These are phyloP conservation scores for Plecturocebus donacophilus DNA, from an alignment of 2,113 vertebrate genomes.

Conservation along the genomic window DNA sequence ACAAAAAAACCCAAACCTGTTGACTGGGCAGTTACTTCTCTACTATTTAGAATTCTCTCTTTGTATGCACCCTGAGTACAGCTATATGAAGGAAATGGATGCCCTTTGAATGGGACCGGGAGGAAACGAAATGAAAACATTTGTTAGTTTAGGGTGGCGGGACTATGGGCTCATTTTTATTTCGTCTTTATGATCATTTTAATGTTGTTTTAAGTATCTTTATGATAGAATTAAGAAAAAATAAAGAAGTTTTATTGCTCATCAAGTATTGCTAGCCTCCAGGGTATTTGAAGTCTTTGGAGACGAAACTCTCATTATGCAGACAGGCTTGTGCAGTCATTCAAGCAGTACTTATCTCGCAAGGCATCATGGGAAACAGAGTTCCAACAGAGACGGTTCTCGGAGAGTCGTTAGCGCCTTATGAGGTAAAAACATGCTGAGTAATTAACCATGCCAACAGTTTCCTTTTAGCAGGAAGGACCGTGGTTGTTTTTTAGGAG, in stretches of 20 bases:
- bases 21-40: not conserved
- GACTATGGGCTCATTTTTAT: slow-evolving; percentile 50
- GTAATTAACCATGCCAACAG: not conserved
- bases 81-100: not conserved
- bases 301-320: slow-evolving; percentile 28
- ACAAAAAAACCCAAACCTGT: accelerated
- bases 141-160: not conserved
- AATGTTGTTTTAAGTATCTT: slow-evolving; percentile 65
- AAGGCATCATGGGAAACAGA: slow-evolving; percentile 22
- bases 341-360: slow-evolving; percentile 11
- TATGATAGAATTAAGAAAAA: slow-evolving; percentile 64
- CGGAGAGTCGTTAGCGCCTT: not conserved
- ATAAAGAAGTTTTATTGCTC: slow-evolving; percentile 48
- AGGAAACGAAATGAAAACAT: slow-evolving; percentile 14
- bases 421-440: not conserved
- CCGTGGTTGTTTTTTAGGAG: not conserved
- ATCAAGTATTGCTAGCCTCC: slow-evolving; percentile 41
- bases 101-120: not conserved
- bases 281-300: slow-evolving; percentile 34
- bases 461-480: not conserved
- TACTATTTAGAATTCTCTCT: not conserved
- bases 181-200: slow-evolving; percentile 65
- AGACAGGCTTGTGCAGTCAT: slow-evolving; percentile 30
- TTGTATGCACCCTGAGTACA: not conserved
- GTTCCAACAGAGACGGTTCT: not conserved